Evolutionary conservation across 1,140 invertebrate genomes (phyloP), one percentile per base, ranked within the genome.

Genomic region (Atta cephalotes): DNA sequence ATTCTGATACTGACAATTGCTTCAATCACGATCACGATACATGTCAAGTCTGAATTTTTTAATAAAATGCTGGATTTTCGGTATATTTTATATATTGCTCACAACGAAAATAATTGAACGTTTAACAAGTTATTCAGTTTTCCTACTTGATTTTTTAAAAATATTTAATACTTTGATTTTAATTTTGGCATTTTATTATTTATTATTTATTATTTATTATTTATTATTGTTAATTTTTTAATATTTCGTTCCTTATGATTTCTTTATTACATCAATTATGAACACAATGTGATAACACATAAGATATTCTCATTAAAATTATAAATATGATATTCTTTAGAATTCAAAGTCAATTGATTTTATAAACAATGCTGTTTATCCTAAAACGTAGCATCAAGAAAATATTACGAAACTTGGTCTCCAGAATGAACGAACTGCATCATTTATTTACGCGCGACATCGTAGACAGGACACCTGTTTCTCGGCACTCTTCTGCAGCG

Each of bases 381-480:
- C 14, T 62, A 76, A 74, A 76, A 84, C 25, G 10, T 49, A 62
- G 10, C 70, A 7, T 49, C 35, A 49, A 51, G 80, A 84, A 84
- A 84, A 62, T 84, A 76, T 84, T 35, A n/a, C 35, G 39, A 18
- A 85, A 79, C 74, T 66, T 79, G 31, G 21, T 85, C 49, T 21
- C 62, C 60, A 58, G 51, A 18, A 79, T 79, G 82, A 35, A 79
- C 82, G 74, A 79, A 68, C 72, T 79, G 76, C 82, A 85, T 85
- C 82, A 79, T 85, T 89, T 89, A 87, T 89, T 87, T 80, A 65
- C 58, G 49, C 65, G 63, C 49, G 45, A 39, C 62, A 39, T 90
- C 81, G 89, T 78, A 90, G 91, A 92, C 89, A 79, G 91, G 90
- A 92, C 87, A 85, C 66, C 86, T 81, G 66, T 76, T 82, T 78